Percentiles rank a stretch among this genome's conserved stretches.
phyloP scores from a whole-genome alignment of 2,113 vertebrate species.

The Muntiacus reevesi region DNA sequence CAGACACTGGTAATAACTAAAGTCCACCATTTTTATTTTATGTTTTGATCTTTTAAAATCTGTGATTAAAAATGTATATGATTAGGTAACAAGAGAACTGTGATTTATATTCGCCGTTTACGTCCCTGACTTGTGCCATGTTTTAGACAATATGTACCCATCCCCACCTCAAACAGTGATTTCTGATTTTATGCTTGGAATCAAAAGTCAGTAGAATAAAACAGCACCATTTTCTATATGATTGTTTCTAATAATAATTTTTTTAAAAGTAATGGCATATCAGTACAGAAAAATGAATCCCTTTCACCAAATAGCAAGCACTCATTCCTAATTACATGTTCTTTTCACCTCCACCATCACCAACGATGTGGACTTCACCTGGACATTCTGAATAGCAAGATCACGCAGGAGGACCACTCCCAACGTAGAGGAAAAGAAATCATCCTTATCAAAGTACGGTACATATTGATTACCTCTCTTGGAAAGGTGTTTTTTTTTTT shows the following conservation, averaged over 20 bases:
- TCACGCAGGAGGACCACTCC: accelerated
- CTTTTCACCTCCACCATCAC: background rate
- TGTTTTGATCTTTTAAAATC: background rate
- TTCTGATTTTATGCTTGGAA: background rate
- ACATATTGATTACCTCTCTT: background rate
- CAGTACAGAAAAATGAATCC: background rate
- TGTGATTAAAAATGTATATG: background rate
- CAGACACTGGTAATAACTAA: background rate
- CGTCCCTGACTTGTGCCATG: background rate
- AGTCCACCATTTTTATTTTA: background rate
- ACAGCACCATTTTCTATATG: background rate
- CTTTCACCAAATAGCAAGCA: background rate
- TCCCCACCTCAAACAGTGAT: background rate
- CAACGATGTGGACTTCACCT: background rate
- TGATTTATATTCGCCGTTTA: background rate
- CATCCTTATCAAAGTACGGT: background rate
- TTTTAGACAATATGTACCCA: background rate
- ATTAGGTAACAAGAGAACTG: background rate
- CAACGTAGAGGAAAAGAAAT: background rate
- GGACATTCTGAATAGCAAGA: slow-evolving; percentile 28
- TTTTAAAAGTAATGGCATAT: background rate
- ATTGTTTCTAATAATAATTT: background rate
- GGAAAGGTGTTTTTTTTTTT: background rate
- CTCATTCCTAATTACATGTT: background rate
- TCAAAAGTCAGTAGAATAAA: background rate